Conservation (phyloP, 2,797 vertebrate species). For the Tamandua tetradactyla region DNA sequence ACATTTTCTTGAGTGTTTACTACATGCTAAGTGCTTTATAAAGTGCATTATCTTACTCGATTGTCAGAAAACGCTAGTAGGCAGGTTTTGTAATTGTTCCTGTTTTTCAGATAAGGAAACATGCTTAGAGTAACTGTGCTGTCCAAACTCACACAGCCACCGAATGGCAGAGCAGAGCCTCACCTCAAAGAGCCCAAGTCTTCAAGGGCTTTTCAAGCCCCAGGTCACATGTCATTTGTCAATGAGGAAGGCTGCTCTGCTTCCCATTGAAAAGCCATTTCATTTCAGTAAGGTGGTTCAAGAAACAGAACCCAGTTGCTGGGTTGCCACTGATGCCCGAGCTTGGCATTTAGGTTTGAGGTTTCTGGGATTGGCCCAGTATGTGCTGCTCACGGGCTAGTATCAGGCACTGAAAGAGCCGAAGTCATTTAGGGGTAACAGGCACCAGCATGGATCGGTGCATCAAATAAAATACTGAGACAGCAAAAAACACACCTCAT, state of each 20-base stretch:
- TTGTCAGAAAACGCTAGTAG: background rate
- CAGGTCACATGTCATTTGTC: background rate
- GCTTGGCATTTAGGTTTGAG: background rate
- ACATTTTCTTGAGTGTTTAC: background rate
- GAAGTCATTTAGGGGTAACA: background rate
- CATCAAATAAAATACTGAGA: background rate
- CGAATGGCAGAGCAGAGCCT: background rate
- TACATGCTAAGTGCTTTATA: background rate
- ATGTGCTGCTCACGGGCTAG: background rate
- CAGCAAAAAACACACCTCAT: background rate
- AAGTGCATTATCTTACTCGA: background rate
- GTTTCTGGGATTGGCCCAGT: background rate
- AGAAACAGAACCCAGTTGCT: background rate
- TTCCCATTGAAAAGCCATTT: background rate
- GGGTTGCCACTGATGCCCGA: background rate
- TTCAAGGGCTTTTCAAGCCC: background rate
- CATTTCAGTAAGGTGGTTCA: background rate
- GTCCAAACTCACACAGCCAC: background rate
- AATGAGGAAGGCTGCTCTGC: background rate
- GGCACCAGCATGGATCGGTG: background rate
- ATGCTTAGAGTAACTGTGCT: background rate
- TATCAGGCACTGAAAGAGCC: background rate
- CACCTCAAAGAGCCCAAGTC: background rate
- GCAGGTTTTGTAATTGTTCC: background rate
- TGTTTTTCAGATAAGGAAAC: slow-evolving; percentile 2